These are phyloP conservation scores for Dendrolimus pini DNA, from an alignment of 2,888 invertebrate genomes.

Conservation along the genomic window DNA sequence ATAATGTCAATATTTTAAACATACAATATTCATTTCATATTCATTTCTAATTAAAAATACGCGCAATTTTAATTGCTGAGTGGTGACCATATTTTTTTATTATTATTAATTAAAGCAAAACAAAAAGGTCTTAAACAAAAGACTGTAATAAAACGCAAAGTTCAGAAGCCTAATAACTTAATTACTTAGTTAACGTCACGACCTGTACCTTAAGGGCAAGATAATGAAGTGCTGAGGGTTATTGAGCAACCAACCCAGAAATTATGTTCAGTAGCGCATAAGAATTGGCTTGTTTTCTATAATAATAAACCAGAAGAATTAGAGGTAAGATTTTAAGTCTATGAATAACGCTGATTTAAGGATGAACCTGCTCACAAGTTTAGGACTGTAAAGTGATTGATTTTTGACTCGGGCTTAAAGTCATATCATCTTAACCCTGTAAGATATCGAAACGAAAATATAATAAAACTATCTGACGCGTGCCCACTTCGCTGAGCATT, in stretches of 20 bases:
- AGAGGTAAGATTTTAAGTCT: too few relatives aligned
- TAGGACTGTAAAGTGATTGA: too few relatives aligned
- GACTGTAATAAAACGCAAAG: not conserved
- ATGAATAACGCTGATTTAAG: too few relatives aligned
- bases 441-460: too few relatives aligned
- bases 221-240: not conserved
- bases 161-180: not conserved
- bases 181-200: not conserved
- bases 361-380: too few relatives aligned
- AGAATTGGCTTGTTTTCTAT: not conserved
- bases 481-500: too few relatives aligned
- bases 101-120: not conserved
- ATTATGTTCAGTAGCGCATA: not conserved
- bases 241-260: not conserved
- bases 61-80: not conserved
- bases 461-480: too few relatives aligned
- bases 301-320: not conserved
- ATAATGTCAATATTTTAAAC: too few relatives aligned
- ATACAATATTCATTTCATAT: too few relatives aligned
- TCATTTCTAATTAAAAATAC: not conserved
- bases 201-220: not conserved
- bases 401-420: too few relatives aligned
- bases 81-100: not conserved
- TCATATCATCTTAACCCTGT: too few relatives aligned
- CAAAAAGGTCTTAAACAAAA: not conserved